Conservation (phyloP, 1,140 invertebrate species). For the Tetramorium simillimum region DNA sequence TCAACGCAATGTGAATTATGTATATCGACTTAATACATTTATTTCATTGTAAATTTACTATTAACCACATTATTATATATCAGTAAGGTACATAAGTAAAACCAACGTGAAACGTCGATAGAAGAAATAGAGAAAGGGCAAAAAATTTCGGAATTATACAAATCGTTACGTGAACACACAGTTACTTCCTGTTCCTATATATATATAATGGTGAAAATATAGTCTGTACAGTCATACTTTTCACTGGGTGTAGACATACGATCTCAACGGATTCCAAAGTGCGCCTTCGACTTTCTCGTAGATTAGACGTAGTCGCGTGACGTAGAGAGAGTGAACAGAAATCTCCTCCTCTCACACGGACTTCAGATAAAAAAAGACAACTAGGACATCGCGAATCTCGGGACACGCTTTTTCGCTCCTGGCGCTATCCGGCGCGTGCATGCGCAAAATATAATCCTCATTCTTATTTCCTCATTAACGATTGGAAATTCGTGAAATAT, state of each 20-base stretch:
- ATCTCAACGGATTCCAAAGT: slow-evolving; percentile 56
- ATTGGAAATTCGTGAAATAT: slow-evolving; percentile 13
- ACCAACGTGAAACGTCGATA: neutral
- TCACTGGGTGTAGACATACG: slow-evolving; percentile 32
- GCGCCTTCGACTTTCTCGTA: slow-evolving; percentile 78
- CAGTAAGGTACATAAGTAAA: neutral
- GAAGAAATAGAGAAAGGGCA: neutral
- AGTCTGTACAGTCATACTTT: slow-evolving; percentile 29
- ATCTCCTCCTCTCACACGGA: slow-evolving; percentile 23
- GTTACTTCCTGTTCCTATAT: slow-evolving; percentile 21
- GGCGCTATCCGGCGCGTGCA: neutral
- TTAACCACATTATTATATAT: neutral
- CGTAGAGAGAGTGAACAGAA: slow-evolving; percentile 79
- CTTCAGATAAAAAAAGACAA: slow-evolving; percentile 38
- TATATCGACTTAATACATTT: neutral
- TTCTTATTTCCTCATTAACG: neutral
- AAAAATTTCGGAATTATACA: neutral
- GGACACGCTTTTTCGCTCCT: neutral
- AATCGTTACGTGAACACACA: neutral
- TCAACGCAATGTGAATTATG: neutral
- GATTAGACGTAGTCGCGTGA: slow-evolving; percentile 67
- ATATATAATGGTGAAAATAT: slow-evolving; percentile 27
- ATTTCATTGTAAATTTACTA: neutral
- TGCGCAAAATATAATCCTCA: neutral
- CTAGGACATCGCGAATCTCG: slow-evolving; percentile 14